phyloP scores from a whole-genome alignment of 2,797 vertebrate genomes.

The Oreonectes daqikongensis region DNA sequence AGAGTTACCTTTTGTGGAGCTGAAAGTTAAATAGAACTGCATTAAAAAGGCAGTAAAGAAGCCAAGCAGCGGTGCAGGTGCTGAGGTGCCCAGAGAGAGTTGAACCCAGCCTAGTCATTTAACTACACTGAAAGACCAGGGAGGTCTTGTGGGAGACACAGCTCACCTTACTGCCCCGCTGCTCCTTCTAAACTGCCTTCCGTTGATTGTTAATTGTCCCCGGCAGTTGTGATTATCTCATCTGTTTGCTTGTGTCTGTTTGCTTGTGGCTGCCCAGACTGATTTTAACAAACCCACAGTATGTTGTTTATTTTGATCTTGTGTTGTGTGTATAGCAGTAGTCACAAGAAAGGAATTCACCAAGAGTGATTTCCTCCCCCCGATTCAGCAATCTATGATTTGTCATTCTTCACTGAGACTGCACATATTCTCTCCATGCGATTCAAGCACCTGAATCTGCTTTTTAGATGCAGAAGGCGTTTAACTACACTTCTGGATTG shows the following conservation, averaged over 20 bases:
- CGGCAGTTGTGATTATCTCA: background rate
- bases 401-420: background rate
- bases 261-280: background rate
- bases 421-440: background rate
- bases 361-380: background rate
- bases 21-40: background rate
- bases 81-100: slow-evolving; percentile 5
- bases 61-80: background rate
- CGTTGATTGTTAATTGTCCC: slow-evolving; percentile 13
- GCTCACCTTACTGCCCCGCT: slow-evolving; percentile 5
- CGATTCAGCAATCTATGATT: background rate
- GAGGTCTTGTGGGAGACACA: background rate
- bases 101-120: background rate
- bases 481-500: background rate
- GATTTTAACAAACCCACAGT: background rate
- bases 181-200: background rate
- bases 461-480: background rate
- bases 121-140: background rate
- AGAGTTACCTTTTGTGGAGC: background rate
- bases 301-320: background rate
- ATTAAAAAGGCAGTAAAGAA: slow-evolving; percentile 1
- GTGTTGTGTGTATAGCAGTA: background rate
- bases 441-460: background rate
- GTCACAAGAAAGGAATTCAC: background rate
- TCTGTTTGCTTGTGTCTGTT: background rate